Base-by-base conservation (phyloP, 2,797 vertebrate species). In the Hybognathus amarus region DNA sequence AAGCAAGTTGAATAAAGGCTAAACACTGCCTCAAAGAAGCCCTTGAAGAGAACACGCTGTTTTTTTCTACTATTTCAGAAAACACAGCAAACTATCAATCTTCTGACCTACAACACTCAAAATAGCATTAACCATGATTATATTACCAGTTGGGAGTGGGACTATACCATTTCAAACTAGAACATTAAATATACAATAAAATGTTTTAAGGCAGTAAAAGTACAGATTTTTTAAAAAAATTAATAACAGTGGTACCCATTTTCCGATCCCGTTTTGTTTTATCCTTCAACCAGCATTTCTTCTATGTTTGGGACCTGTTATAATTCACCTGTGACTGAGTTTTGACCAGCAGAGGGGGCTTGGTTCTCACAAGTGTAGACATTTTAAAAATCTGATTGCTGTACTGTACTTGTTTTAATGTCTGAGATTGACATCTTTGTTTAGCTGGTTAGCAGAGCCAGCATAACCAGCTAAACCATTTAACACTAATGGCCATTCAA, bases 291-390 rank as follows among this genome's bases (percentile, higher is more conserved):
- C 36, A 27, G 8, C 3, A n/a, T 75, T 59, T 61, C 4, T 27
- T 61, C 9, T 12, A 11, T 11, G 20, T 24, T 40, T 56, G 10
- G 24, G 11, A 54, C 1, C 5, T 13, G 24, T 52, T 42, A 8
- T 15, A 6, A 56, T 13, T 59, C 12, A 40, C 8, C 17, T 50
- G 75, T 30, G 22, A 59, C 64, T 77, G 36, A 45, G 45, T 63
- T n/a, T 0, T 24, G 30, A 63, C 82, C 87, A 87, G 82, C 59
- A 89, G 88, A 70, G 79, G 83, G 81, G 33, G 76, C 66, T 45
- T 45, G 42, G 12, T 13, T 45, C 12, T 45, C 42, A 5, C 42
- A 5, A 45, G 12, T 45, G 15, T 15, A 45, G 42, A 45, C 42
- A 15, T 45, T 64, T 33, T 9, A 9, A 54, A 59, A 61, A 27